Conservation (phyloP, 2,888 invertebrate species). For the Entomobrya multifasciata region DNA sequence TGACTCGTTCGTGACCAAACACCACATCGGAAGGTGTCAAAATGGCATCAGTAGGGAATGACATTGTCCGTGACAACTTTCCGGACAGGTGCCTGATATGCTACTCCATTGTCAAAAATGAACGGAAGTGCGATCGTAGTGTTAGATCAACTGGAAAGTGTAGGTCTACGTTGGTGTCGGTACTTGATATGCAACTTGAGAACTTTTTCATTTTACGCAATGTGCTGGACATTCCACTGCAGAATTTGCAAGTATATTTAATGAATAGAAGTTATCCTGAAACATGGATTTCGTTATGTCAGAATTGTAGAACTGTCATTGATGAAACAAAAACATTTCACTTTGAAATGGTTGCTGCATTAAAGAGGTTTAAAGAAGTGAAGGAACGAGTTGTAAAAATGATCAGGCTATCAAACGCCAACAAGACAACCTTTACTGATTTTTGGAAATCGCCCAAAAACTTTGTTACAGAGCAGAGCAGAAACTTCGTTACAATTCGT, state of each 20-base stretch:
- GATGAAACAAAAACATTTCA: background rate
- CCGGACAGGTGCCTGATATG: slow-evolving; percentile 20
- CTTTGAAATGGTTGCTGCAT: background rate
- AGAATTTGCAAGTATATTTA: slow-evolving; percentile 20
- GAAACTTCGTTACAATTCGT: slow-evolving; percentile 6
- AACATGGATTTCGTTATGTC: slow-evolving; percentile 34
- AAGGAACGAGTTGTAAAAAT: background rate
- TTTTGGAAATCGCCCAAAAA: background rate
- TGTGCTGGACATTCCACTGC: slow-evolving; percentile 38
- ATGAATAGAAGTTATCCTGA: slow-evolving; percentile 30
- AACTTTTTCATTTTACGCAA: slow-evolving; percentile 39
- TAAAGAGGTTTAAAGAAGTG: slow-evolving; percentile 1
- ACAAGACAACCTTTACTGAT: background rate
- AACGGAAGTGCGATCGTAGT: no score
- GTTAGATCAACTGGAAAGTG: background rate
- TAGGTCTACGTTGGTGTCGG: background rate
- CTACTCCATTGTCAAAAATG: background rate
- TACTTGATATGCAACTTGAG: background rate
- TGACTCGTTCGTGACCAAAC: no score
- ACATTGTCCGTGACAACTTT: background rate
- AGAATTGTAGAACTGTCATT: background rate
- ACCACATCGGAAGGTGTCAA: no score
- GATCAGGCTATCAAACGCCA: background rate
- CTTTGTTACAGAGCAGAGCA: slow-evolving; percentile 16
- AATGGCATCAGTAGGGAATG: no score